Evolutionary conservation across 1,140 invertebrate genomes (phyloP), one percentile per base, ranked within the genome.

Genomic region (Aricia agestis): DNA sequence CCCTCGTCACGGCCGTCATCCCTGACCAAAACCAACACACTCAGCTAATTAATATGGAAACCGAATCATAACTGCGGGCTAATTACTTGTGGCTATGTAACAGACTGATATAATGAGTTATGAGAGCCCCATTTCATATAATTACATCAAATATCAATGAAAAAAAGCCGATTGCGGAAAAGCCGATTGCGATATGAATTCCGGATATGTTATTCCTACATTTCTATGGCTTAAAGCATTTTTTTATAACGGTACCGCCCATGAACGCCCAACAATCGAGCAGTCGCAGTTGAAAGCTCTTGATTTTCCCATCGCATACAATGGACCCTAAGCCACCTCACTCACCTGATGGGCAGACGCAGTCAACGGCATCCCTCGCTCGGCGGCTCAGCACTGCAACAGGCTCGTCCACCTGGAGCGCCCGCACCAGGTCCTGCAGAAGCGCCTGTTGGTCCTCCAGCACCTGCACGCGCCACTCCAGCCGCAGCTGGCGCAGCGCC

Each of bases 271-370:
- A 36, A 7, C 36, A 9, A 36, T 36, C 5, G 36, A 36, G 6
- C 36, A 36, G 36, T 36, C 9, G 36, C 36, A 36, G 36, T 36
- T 36, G 36, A 2, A 2, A 36, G 36, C 36, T 7, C 36, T 36
- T 36, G 6, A 36, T 36, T 36, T 6, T 36, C 36, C 5, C 6
- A 36, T 36, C 25, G 25, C 25, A 25, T 25, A 25, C 0, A 25
- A 25, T 25, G 25, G 3, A 25, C 25, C 36, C 36, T 32, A 32
- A 32, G 36, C 6, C 36, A 25, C 25, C 25, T 17, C 17, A 76
- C 82, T 81, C 77, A 89, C 88, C 88, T 90, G 86, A 76, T 70
- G 88, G 88, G 79, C 88, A 90, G 15, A 81, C 77, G 78, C 87
- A 91, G 68, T 89, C 89, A 31, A 78, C 76, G 0, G 80, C 82